Conservation (phyloP, 2,113 vertebrate genomes). For the Meles meles region DNA sequence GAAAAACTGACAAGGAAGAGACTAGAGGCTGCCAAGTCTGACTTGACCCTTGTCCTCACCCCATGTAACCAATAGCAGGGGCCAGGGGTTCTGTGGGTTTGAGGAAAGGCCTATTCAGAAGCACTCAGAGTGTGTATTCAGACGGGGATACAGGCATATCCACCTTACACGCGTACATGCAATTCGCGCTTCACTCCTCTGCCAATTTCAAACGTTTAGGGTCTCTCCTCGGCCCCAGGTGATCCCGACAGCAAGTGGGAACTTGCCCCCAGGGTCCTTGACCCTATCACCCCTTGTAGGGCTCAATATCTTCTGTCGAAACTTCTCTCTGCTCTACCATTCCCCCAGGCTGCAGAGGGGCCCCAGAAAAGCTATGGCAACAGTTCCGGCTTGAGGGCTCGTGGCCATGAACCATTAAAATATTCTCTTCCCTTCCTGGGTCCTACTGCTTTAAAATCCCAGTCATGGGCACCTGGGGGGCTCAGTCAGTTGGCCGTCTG, state of each 20-base stretch:
- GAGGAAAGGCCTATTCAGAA: background rate
- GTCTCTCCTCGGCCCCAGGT: background rate
- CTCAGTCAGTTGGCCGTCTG: too few species aligned
- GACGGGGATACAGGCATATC: rapidly evolving
- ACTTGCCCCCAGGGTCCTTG: background rate
- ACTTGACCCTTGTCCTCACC: background rate
- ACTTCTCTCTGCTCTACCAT: background rate
- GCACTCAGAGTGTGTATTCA: background rate
- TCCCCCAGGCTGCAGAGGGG: background rate
- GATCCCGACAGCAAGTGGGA: background rate
- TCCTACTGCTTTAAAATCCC: background rate
- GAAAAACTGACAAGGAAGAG: background rate
- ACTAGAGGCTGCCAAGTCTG: background rate
- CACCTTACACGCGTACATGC: background rate
- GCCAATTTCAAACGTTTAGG: background rate
- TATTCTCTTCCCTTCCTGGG: background rate
- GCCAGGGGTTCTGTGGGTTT: background rate
- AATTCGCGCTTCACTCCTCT: background rate
- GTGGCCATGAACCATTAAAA: rapidly evolving
- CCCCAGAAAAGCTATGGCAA: background rate
- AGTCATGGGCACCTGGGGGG: too few species aligned
- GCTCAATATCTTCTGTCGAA: background rate
- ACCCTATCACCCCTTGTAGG: background rate
- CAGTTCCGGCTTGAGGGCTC: too few species aligned
- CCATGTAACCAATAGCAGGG: background rate